Conservation (phyloP, 2,797 vertebrate species). For the Sarcophilus harrisii region DNA sequence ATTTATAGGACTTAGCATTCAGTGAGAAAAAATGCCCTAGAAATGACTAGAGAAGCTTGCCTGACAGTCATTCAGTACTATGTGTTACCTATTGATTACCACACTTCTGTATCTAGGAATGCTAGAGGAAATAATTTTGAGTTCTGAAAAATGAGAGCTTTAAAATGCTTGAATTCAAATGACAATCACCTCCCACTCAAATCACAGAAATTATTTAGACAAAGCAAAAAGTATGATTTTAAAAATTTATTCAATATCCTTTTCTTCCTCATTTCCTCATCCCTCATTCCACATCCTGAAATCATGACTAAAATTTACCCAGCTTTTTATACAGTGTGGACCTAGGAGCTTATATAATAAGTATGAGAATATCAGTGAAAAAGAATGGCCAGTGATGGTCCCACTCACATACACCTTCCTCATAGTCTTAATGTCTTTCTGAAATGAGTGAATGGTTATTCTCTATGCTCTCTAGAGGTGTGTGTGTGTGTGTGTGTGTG, state of each 20-base stretch:
- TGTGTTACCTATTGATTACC: neutral
- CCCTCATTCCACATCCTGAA: neutral
- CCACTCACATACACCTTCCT: neutral
- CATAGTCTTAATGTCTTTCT: neutral
- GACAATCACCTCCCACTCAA: conserved; percentile 34
- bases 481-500: too few relatives aligned
- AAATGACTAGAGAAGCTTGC: neutral
- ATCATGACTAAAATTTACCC: neutral
- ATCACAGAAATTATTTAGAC: conserved; percentile 27
- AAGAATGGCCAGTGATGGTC: neutral
- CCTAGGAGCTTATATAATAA: neutral
- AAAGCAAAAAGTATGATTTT: conserved; percentile 8
- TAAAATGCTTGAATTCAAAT: conserved; percentile 27
- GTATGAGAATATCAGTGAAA: neutral
- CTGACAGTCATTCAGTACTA: neutral
- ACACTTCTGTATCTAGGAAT: conserved; percentile 10
- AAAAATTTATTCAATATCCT: neutral
- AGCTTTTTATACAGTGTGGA: neutral
- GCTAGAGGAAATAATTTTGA: conserved; percentile 21
- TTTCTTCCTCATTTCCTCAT: neutral
- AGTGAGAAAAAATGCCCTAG: neutral
- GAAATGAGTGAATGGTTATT: neutral
- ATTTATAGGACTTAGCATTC: neutral
- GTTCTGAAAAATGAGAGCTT: conserved; percentile 5
- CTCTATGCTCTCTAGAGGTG: neutral